These are phyloP conservation scores for Cistogaster globosa DNA, from an alignment of 2,888 invertebrate genomes.

Conservation along the genomic window DNA sequence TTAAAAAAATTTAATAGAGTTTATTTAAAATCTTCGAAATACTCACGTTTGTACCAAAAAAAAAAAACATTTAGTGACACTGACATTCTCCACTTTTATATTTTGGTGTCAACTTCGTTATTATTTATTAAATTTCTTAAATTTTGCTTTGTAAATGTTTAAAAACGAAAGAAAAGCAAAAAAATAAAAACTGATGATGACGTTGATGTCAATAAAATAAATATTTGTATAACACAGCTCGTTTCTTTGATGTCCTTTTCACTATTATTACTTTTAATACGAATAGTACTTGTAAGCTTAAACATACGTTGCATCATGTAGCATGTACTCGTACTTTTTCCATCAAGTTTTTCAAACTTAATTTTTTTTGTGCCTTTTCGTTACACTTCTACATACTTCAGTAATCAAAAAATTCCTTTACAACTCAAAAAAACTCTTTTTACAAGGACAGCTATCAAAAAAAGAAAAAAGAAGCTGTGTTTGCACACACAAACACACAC, in stretches of 20 bases:
- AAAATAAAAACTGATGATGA: slow-evolving; percentile 24
- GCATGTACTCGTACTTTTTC: slow-evolving; percentile 30
- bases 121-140: slow-evolving; percentile 36
- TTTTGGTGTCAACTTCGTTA: slow-evolving; percentile 1
- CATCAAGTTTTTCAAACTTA: neutral
- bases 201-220: slow-evolving; percentile 55
- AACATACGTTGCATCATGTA: slow-evolving; percentile 36
- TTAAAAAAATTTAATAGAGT: too few species aligned
- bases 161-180: neutral
- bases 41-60: too few species aligned
- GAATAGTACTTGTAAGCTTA: slow-evolving; percentile 33
- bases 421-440: slow-evolving; percentile 57
- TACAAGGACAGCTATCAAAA: slow-evolving; percentile 64
- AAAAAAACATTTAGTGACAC: too few species aligned
- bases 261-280: slow-evolving; percentile 61
- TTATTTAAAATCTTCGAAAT: too few species aligned
- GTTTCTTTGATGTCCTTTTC: slow-evolving; percentile 66
- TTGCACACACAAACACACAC: neutral
- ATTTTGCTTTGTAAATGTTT: slow-evolving; percentile 15
- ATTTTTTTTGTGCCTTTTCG: slow-evolving; percentile 37
- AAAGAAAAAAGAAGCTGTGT: too few species aligned
- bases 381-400: slow-evolving; percentile 50
- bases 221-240: slow-evolving; percentile 55
- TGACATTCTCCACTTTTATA: neutral
- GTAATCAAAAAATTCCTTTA: slow-evolving; percentile 71